phyloP scores from a whole-genome alignment of 2,113 vertebrate species.

The Vulpes lagopus region DNA sequence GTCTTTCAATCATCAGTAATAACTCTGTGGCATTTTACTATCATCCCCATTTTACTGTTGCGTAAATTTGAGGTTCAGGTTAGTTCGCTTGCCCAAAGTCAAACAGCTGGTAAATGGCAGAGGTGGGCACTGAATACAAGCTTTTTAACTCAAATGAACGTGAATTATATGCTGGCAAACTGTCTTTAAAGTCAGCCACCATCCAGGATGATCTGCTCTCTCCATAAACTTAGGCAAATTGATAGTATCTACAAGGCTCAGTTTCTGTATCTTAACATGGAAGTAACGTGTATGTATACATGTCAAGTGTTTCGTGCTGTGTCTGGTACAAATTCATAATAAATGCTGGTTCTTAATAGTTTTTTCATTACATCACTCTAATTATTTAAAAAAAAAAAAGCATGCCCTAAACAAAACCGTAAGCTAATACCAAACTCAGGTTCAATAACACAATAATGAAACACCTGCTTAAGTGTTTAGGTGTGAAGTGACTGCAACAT shows the following conservation, averaged over 20 bases:
- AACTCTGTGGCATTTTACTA: background rate
- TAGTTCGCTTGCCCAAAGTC: background rate
- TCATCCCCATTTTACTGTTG: background rate
- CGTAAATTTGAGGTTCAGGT: background rate
- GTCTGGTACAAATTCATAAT: background rate
- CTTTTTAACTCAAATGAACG: background rate
- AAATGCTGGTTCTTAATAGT: background rate
- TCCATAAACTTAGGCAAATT: background rate
- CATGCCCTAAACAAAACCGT: background rate
- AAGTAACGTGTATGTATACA: background rate
- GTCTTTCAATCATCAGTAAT: background rate
- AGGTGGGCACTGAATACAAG: background rate
- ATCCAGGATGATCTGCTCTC: background rate
- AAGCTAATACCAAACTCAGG: background rate
- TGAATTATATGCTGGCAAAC: background rate
- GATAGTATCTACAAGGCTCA: background rate
- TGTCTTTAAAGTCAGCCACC: background rate
- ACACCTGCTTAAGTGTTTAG: background rate
- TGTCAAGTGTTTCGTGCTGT: background rate
- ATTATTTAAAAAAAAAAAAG: background rate
- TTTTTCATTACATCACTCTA: background rate
- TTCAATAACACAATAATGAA: background rate
- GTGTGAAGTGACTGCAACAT: background rate
- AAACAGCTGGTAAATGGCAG: background rate
- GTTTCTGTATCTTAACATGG: background rate